phyloP scores from a whole-genome alignment of 2,888 invertebrate species.

The Ramazzottius varieornatus region DNA sequence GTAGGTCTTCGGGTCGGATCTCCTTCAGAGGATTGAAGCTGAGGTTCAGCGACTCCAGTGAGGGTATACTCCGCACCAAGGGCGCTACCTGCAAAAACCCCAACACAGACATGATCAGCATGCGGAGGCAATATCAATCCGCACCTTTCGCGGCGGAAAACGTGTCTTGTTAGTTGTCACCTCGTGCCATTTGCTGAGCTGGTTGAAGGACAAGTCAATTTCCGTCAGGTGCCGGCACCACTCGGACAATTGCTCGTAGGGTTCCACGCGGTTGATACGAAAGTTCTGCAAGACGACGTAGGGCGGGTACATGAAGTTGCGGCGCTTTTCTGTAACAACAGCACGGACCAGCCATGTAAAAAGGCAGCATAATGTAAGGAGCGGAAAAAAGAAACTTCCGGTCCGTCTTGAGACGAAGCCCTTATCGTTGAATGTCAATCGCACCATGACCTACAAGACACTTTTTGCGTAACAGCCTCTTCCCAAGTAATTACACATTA shows the following conservation, averaged over 20 bases:
- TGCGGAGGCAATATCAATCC: too few species aligned
- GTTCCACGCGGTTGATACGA: conserved; percentile 13
- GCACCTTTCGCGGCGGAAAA: too few species aligned
- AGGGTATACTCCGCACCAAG: conserved; percentile 14
- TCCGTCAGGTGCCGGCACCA: conserved; percentile 18
- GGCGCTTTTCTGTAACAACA: not conserved
- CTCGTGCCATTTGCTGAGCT: conserved; percentile 18
- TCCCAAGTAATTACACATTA: too few species aligned
- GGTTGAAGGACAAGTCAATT: conserved; percentile 21
- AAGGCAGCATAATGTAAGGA: too few species aligned
- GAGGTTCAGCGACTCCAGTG: conserved; percentile 17
- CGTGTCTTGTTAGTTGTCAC: too few species aligned
- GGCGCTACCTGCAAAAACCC: conserved; percentile 13
- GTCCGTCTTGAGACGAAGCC: too few species aligned
- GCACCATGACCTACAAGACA: too few species aligned
- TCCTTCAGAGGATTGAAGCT: conserved; percentile 15
- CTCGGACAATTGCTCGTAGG: conserved; percentile 10
- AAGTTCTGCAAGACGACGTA: conserved; percentile 13
- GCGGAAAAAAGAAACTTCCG: too few species aligned
- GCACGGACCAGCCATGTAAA: too few species aligned
- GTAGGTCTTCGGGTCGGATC: not conserved
- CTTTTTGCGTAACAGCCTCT: too few species aligned
- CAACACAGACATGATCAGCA: not conserved
- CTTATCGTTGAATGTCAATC: too few species aligned
- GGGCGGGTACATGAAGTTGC: conserved; percentile 12